Conservation (phyloP, 2,797 vertebrate genomes). For the Hippopotamyrus pictus region DNA sequence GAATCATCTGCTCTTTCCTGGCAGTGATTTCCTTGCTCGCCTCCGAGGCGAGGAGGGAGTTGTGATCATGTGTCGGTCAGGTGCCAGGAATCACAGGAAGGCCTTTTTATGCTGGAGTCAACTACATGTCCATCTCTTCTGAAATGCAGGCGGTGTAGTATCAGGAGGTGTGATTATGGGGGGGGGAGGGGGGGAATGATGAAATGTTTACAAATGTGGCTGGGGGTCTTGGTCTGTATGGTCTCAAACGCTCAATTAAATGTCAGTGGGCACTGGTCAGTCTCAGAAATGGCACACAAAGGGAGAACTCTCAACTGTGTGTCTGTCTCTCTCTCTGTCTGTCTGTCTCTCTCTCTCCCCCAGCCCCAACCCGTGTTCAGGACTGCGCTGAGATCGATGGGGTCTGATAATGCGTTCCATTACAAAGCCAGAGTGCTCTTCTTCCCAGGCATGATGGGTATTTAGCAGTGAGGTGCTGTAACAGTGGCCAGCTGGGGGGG, state of each 20-base stretch:
- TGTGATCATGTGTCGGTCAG: background rate
- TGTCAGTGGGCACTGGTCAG: background rate
- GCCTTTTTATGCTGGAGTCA: background rate
- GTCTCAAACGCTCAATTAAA: background rate
- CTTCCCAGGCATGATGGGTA: background rate
- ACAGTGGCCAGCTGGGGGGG: background rate
- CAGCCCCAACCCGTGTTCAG: background rate
- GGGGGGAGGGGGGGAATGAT: background rate
- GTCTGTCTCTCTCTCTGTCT: too few species aligned
- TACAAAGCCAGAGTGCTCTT: background rate
- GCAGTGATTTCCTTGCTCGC: background rate
- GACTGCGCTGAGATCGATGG: background rate
- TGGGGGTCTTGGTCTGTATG: background rate
- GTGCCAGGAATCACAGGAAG: background rate
- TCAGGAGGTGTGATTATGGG: background rate
- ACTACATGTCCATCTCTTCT: background rate
- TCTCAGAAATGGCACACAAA: background rate
- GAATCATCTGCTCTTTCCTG: background rate
- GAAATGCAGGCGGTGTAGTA: background rate
- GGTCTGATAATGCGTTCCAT: background rate
- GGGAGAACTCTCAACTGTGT: too few species aligned
- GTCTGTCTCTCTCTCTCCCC: background rate
- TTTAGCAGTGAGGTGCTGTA: background rate
- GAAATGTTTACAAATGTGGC: background rate
- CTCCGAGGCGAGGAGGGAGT: background rate